Base-by-base conservation (phyloP, 2,888 invertebrate genomes). In the Colletes collaris region DNA sequence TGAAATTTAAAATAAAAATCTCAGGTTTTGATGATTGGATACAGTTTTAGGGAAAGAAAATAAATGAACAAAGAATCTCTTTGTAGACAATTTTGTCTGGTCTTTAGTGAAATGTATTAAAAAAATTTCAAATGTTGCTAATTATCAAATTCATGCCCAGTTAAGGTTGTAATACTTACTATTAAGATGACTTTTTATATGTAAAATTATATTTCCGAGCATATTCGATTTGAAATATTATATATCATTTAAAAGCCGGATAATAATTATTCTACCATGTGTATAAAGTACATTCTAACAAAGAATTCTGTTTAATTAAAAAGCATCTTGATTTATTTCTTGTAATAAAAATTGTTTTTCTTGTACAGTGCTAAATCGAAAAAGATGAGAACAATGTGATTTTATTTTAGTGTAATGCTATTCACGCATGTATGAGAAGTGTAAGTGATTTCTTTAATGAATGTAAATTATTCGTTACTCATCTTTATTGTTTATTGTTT, bases 121-220 rank as follows among this genome's bases (percentile, higher is more conserved):
- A 65, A 16, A 59, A 56, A 75, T 83, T 82, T 16, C 27, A 85
- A 77, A 77, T 70, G 64, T 86, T 69, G 66, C 69, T 79, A 65
- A 75, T 59, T 80, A 84, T 84, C 75, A 50, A 74, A 79, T 86
- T 83, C 74, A 84, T 78, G 76, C 74, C 79, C 82, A 78, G 64
- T 82, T 86, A 81, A 86, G 85, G 79, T 86, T 86, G 84, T 86
- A 86, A 86, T 86, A 86, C 76, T 82, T 85, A 86, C 82, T 86
- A 49, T 83, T 84, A 86, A 86, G 80, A 71, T 75, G 55, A 86
- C 84, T 86, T 86, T 86, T 86, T 86, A 86, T 86, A 86, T 86
- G 74, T 86, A 86, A 86, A 82, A 76, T 86, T 63, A 84, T 79
- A 84, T 67, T 74, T 82, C 79, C 77, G 82, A 77, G 52, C 70